Evolutionary conservation across 2,888 invertebrate genomes (phyloP).

Genomic region (Erebia epiphron): DNA sequence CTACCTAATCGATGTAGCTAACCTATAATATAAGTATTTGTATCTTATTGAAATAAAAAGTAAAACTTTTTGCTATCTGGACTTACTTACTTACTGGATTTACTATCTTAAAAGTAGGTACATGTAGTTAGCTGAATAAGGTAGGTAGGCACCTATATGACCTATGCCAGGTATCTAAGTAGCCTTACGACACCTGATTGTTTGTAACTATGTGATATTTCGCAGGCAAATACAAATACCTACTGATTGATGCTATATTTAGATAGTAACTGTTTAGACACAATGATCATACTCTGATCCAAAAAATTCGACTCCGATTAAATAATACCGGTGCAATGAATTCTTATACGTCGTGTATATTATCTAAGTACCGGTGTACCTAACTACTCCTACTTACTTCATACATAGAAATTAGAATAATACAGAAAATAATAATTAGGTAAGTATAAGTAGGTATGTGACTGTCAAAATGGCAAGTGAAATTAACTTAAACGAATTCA

Average conservation of each 20-base stretch:
- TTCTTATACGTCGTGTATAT: too few relatives aligned
- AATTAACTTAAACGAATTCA: slow-evolving; percentile 58
- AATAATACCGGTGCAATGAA: background rate
- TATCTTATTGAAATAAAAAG: background rate
- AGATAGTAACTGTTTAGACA: background rate
- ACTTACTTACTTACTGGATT: too few relatives aligned
- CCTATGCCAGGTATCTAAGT: background rate
- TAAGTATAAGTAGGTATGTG: too few relatives aligned
- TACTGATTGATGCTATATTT: slow-evolving; percentile 3
- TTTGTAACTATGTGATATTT: slow-evolving; percentile 3
- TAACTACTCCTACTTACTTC: background rate
- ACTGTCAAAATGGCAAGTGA: slow-evolving; percentile 41
- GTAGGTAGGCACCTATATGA: too few relatives aligned
- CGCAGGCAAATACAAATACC: slow-evolving; percentile 10
- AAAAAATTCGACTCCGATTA: background rate
- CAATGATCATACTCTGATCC: slow-evolving; percentile 4
- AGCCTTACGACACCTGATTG: background rate
- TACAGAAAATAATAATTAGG: too few relatives aligned
- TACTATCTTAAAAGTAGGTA: too few relatives aligned
- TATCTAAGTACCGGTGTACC: too few relatives aligned
- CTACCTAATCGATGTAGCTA: background rate
- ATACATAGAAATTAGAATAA: too few relatives aligned
- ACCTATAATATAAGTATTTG: too few relatives aligned
- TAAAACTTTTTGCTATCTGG: background rate
- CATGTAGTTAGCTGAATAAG: too few relatives aligned